Percentiles rank a stretch among this genome's conserved stretches.
Evolutionary conservation across 2,888 invertebrate species (phyloP).

Genomic region (Kuschelorhynchus macadamiae): DNA sequence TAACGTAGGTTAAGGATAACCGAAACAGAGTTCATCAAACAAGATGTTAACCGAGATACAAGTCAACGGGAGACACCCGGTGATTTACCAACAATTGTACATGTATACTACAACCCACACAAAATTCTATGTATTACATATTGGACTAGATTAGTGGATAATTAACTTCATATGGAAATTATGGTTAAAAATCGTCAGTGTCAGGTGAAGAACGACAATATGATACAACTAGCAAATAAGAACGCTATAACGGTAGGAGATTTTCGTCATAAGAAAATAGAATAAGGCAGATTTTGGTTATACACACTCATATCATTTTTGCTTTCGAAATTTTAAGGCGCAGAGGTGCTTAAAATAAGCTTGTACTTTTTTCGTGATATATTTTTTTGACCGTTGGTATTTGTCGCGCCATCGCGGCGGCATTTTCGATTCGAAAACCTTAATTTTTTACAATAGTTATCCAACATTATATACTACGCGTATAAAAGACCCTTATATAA

Average conservation of each 20-base stretch:
- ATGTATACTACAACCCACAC: slow-evolving; percentile 74
- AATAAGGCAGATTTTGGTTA: slow-evolving; percentile 80
- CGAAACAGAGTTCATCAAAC: slow-evolving; percentile 61
- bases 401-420: slow-evolving; percentile 24
- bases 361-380: slow-evolving; percentile 80
- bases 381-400: slow-evolving; percentile 56
- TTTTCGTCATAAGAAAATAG: slow-evolving; percentile 75
- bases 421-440: slow-evolving; percentile 19
- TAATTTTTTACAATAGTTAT: slow-evolving; percentile 47
- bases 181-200: slow-evolving; percentile 70
- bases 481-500: slow-evolving; percentile 42
- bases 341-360: slow-evolving; percentile 82
- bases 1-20: slow-evolving; percentile 62
- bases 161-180: slow-evolving; percentile 62
- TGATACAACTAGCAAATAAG: slow-evolving; percentile 69
- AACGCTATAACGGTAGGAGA: slow-evolving; percentile 71
- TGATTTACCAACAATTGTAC: slow-evolving; percentile 71
- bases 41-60: slow-evolving; percentile 57
- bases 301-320: slow-evolving; percentile 73
- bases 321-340: slow-evolving; percentile 77
- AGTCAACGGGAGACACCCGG: slow-evolving; percentile 67
- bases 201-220: slow-evolving; percentile 68
- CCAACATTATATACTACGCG: slow-evolving; percentile 25
- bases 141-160: slow-evolving; percentile 70
- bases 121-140: slow-evolving; percentile 72